A percentile compares a stretch with the other conserved stretches of the same genome.
These are phyloP conservation scores for Volucella zonaria DNA, from an alignment of 2,888 invertebrate genomes.

Conservation along the genomic window DNA sequence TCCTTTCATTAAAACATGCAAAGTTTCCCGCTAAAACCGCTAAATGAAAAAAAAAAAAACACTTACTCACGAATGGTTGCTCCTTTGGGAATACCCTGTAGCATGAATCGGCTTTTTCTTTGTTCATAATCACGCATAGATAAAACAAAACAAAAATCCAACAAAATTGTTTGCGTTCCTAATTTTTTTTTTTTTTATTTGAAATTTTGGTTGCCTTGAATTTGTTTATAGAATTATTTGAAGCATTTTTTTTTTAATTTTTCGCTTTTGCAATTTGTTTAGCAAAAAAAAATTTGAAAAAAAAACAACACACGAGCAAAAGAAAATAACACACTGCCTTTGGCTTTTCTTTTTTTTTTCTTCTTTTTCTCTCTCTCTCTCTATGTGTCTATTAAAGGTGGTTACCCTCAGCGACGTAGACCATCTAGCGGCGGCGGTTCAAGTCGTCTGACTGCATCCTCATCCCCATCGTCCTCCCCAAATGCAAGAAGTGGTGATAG, in stretches of 20 bases:
- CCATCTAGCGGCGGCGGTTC: slow-evolving; percentile 74
- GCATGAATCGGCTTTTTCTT: slow-evolving; percentile 68
- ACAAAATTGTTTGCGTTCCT: slow-evolving; percentile 62
- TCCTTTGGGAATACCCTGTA: slow-evolving; percentile 27
- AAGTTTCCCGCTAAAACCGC: slow-evolving; percentile 15
- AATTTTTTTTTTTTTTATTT: slow-evolving; percentile 50
- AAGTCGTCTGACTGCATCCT: slow-evolving; percentile 66
- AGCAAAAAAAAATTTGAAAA: slow-evolving; percentile 63
- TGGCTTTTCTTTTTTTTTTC: slow-evolving; percentile 87
- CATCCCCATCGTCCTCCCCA: slow-evolving; percentile 69
- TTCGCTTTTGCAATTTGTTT: slow-evolving; percentile 66
- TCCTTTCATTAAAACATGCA: slow-evolving; percentile 53
- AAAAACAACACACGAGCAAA: slow-evolving; percentile 75
- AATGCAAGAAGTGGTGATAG: slow-evolving; percentile 64
- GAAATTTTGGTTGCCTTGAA: slow-evolving; percentile 61
- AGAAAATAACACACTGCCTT: slow-evolving; percentile 86
- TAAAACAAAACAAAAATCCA: slow-evolving; percentile 28
- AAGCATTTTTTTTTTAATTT: slow-evolving; percentile 61
- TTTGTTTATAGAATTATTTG: slow-evolving; percentile 65
- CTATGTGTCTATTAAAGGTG: slow-evolving; percentile 76
- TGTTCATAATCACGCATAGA: slow-evolving; percentile 67
- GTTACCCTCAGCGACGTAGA: slow-evolving; percentile 75
- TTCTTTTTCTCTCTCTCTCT: slow-evolving; percentile 77
- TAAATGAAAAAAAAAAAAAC: neutral
- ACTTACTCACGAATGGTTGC: slow-evolving; percentile 28